phyloP scores from a whole-genome alignment of 2,888 invertebrate species.

The Eilema griseolum region DNA sequence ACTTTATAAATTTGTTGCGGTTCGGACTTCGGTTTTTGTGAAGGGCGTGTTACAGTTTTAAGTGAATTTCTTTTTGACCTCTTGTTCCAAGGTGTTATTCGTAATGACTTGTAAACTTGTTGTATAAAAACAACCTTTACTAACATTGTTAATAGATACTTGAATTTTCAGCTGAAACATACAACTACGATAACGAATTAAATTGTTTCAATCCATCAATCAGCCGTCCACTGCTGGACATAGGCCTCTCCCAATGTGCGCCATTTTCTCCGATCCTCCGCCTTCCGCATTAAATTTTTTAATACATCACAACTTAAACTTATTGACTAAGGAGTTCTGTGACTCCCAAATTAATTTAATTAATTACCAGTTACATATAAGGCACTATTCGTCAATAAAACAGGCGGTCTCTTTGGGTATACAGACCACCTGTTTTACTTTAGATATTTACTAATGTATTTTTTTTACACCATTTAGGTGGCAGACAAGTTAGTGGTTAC shows the following conservation, averaged over 20 bases:
- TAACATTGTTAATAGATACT: constrained; percentile 74
- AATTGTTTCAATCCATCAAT: too few relatives aligned
- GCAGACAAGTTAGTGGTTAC: too few relatives aligned
- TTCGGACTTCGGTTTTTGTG: constrained; percentile 71
- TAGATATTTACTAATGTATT: too few relatives aligned
- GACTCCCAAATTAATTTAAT: background rate
- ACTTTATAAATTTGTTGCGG: constrained; percentile 78
- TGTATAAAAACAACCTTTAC: constrained; percentile 78
- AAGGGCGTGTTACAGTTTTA: constrained; percentile 86
- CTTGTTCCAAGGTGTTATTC: constrained; percentile 82
- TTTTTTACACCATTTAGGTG: too few relatives aligned
- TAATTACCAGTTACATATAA: background rate
- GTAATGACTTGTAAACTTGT: constrained; percentile 81
- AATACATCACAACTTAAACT: background rate
- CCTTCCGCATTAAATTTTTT: background rate
- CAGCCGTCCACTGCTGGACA: too few relatives aligned
- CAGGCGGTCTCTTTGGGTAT: too few relatives aligned
- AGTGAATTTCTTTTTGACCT: constrained; percentile 87
- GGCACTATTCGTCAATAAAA: too few relatives aligned
- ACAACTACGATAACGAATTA: constrained; percentile 40
- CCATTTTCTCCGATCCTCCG: too few relatives aligned
- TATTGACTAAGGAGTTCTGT: background rate
- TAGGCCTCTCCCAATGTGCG: too few relatives aligned
- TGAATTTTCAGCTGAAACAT: constrained; percentile 43
- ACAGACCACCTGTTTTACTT: too few relatives aligned